Percentiles rank a stretch among this genome's conserved stretches.
Conservation (phyloP, 2,888 invertebrate genomes). For the Polietes domitor region DNA sequence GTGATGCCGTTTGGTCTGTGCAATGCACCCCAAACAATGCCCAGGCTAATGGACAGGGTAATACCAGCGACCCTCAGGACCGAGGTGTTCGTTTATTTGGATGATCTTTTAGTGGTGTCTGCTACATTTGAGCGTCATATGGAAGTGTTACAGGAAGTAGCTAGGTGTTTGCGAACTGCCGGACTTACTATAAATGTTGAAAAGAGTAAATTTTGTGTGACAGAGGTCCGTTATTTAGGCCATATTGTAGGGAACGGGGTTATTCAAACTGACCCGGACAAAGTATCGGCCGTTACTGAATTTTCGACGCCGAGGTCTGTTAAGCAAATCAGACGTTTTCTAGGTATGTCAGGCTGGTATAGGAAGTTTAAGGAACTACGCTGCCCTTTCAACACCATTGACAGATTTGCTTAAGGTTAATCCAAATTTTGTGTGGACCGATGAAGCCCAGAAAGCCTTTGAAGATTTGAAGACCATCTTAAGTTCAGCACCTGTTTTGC, state of each 20-base stretch:
- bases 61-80: slow-evolving; percentile 32
- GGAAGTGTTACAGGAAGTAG: not conserved
- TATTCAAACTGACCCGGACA: too few relatives aligned
- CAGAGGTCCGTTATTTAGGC: not conserved
- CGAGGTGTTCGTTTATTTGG: slow-evolving; percentile 39
- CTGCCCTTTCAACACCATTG: slow-evolving; percentile 26
- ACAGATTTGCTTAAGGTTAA: slow-evolving; percentile 12
- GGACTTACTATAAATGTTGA: slow-evolving; percentile 30
- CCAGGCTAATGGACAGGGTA: slow-evolving; percentile 27
- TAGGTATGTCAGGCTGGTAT: slow-evolving; percentile 53
- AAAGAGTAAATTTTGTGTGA: not conserved
- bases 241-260: slow-evolving; percentile 5
- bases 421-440: slow-evolving; percentile 2
- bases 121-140: slow-evolving; percentile 29
- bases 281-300: too few relatives aligned
- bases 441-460: not conserved
- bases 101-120: slow-evolving; percentile 26
- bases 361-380: slow-evolving; percentile 51
- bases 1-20: slow-evolving; percentile 49
- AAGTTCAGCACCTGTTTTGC: too few relatives aligned
- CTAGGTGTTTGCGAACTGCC: not conserved
- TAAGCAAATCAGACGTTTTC: slow-evolving; percentile 40
- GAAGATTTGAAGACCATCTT: too few relatives aligned
- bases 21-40: slow-evolving; percentile 33
- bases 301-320: not conserved